These are phyloP conservation scores for Ceyx margarethae DNA, from an alignment of 2,113 vertebrate genomes.

Conservation along the genomic window DNA sequence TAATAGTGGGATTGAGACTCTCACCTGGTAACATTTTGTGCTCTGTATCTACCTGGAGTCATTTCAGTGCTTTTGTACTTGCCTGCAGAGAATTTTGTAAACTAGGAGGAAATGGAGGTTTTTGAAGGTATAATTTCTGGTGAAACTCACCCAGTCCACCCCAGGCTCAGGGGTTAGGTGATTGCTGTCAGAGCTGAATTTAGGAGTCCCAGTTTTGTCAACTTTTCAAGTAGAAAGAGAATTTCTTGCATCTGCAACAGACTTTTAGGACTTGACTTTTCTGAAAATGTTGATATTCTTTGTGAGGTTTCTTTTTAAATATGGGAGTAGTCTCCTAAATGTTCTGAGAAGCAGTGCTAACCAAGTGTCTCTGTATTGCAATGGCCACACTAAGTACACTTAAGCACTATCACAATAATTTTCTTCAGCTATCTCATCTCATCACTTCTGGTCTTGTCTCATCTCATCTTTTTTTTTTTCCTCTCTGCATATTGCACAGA, in stretches of 20 bases:
- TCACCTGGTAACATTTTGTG: neutral
- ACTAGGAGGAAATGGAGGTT: neutral
- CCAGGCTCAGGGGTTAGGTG: neutral
- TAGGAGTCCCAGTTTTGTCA: neutral
- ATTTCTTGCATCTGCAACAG: neutral
- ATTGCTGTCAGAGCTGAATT: neutral
- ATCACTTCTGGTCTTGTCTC: neutral
- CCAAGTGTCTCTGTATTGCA: neutral
- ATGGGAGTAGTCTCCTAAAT: neutral
- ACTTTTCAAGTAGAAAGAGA: neutral
- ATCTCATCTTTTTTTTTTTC: neutral
- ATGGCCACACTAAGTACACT: neutral
- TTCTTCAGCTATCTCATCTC: neutral
- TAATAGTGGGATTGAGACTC: neutral
- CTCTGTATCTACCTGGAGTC: neutral
- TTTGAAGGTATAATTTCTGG: neutral
- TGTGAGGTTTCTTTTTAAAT: neutral
- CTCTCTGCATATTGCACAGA: conserved; percentile 21
- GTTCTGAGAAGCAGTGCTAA: neutral
- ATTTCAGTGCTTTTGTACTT: neutral
- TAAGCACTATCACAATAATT: neutral
- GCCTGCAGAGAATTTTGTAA: neutral
- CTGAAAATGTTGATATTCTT: neutral
- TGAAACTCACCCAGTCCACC: neutral
- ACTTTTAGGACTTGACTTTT: neutral